Conservation (phyloP, 1,140 invertebrate species). For the Rhyacophila brunnea region DNA sequence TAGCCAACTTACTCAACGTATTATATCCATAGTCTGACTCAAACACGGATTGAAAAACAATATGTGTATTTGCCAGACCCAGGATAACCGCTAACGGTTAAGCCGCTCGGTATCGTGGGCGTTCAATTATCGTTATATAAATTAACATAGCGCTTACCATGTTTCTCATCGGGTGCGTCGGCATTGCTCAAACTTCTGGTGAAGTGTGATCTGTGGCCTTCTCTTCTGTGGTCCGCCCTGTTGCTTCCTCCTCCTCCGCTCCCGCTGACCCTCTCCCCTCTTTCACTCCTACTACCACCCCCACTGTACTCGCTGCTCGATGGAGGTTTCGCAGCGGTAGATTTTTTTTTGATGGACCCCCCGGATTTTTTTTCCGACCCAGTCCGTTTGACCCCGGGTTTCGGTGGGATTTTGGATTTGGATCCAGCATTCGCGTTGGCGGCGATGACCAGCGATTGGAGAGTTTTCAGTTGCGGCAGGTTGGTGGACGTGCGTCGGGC, state of each 20-base stretch:
- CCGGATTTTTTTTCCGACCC: constrained; percentile 20
- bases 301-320: constrained; percentile 53
- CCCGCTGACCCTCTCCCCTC: constrained; percentile 35
- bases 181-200: constrained; percentile 79
- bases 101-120: too few species aligned
- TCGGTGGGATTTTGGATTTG: constrained; percentile 25
- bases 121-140: not conserved
- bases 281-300: constrained; percentile 49
- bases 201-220: constrained; percentile 67
- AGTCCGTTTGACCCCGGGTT: constrained; percentile 21
- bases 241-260: constrained; percentile 47
- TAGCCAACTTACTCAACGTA: too few species aligned
- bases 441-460: constrained; percentile 36
- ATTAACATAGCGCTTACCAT: constrained; percentile 57
- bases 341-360: constrained; percentile 31
- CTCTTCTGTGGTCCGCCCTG: constrained; percentile 47
- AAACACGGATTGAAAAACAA: too few species aligned
- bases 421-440: constrained; percentile 17
- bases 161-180: constrained; percentile 80
- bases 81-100: too few species aligned
- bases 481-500: constrained; percentile 38
- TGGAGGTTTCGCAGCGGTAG: not conserved
- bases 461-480: constrained; percentile 39
- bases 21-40: too few species aligned
- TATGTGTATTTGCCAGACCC: too few species aligned